These are phyloP conservation scores for Formicarius rufipectus DNA, from an alignment of 2,113 vertebrate genomes.

Conservation along the genomic window DNA sequence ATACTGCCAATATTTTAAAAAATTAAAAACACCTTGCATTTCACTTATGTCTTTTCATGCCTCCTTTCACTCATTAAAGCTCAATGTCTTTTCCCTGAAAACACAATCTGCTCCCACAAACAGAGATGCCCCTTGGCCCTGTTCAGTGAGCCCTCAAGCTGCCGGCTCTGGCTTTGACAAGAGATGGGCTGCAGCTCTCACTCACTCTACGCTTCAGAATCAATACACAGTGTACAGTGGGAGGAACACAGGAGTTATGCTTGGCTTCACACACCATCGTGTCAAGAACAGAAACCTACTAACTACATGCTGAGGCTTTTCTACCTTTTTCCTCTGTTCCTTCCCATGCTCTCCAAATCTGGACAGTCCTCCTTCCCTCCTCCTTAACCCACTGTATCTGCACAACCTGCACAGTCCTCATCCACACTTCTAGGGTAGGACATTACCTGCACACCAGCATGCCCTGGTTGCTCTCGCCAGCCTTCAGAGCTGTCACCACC, in stretches of 20 bases:
- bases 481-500: neutral
- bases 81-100: neutral
- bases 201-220: neutral
- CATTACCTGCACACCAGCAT: neutral
- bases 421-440: neutral
- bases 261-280: neutral
- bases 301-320: neutral
- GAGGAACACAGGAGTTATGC: neutral
- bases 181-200: neutral
- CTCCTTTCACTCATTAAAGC: neutral
- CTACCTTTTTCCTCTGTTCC: neutral
- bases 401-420: neutral
- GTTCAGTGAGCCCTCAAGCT: neutral
- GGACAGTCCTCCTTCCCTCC: neutral
- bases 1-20: neutral
- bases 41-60: neutral
- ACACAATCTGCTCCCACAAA: neutral
- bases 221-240: neutral
- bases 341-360: neutral
- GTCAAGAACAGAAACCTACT: neutral
- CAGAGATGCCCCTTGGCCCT: fast-evolving
- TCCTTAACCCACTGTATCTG: neutral
- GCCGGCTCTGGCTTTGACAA: neutral
- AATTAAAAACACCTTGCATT: neutral
- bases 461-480: fast-evolving